phyloP scores from a whole-genome alignment of 2,113 vertebrate genomes.

The Condylura cristata region DNA sequence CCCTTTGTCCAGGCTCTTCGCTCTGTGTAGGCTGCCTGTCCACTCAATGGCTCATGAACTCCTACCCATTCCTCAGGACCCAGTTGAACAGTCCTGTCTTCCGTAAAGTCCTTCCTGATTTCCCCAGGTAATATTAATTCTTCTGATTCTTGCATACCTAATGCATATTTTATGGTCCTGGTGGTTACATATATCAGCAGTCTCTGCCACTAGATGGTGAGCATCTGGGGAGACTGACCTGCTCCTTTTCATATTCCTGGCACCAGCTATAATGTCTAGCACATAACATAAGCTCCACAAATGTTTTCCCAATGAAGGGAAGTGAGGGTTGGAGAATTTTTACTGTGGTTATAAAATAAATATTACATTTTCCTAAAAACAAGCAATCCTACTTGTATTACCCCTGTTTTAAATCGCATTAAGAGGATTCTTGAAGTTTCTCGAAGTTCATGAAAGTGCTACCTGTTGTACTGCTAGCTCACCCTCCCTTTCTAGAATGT shows the following conservation, averaged over 20 bases:
- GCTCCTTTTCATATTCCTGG: background rate
- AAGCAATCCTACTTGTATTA: background rate
- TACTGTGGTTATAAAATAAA: conserved; percentile 11
- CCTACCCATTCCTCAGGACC: conserved; percentile 34
- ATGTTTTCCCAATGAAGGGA: conserved; percentile 39
- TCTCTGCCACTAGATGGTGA: background rate
- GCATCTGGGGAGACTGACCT: conserved; percentile 9
- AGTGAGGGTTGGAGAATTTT: background rate
- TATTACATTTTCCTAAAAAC: background rate
- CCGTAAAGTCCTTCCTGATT: conserved; percentile 32
- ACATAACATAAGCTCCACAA: background rate
- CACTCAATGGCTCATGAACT: background rate
- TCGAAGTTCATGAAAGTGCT: conserved; percentile 23
- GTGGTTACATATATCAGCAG: background rate
- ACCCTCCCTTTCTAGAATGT: conserved; percentile 21
- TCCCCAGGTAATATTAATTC: conserved; percentile 4
- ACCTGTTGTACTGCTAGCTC: background rate
- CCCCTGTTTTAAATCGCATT: conserved; percentile 25
- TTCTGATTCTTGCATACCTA: background rate
- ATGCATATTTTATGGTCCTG: background rate
- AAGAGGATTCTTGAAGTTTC: background rate
- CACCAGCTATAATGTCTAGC: background rate
- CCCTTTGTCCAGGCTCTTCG: background rate
- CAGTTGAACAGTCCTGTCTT: conserved; percentile 25
- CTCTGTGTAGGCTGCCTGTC: background rate